Conservation (phyloP, 2,113 vertebrate genomes). For the Chionodraco myersi region DNA sequence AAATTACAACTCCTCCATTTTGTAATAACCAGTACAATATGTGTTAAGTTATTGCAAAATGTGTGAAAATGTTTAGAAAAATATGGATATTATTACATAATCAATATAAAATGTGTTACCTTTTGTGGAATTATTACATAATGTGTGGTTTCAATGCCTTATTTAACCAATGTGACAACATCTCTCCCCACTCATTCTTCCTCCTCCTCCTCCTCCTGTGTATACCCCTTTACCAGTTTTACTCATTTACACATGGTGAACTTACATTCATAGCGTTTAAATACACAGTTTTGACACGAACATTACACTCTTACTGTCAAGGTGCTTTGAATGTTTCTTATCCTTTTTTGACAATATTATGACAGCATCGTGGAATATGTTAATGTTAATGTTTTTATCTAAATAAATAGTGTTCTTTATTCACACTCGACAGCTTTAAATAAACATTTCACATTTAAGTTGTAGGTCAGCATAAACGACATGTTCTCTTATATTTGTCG, state of each 20-base stretch:
- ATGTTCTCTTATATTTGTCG: neutral
- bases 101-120: too few relatives aligned
- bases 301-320: neutral
- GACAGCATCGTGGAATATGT: neutral
- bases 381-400: conserved; percentile 13
- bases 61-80: too few relatives aligned
- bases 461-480: neutral
- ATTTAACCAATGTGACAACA: conserved; percentile 30
- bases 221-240: neutral
- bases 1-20: too few relatives aligned
- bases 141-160: neutral
- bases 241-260: conserved; percentile 11
- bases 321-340: conserved; percentile 12
- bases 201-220: neutral
- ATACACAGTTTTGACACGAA: conserved; percentile 22
- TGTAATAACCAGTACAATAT: too few relatives aligned
- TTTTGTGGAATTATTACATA: too few relatives aligned
- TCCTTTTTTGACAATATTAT: conserved; percentile 1
- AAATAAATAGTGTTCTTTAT: neutral
- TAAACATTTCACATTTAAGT: neutral
- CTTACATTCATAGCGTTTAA: conserved; percentile 21
- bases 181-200: neutral
- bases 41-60: too few relatives aligned
- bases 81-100: too few relatives aligned
- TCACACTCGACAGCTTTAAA: conserved; percentile 11